These are phyloP conservation scores for Murina feae DNA, from an alignment of 2,113 vertebrate genomes.

Conservation along the genomic window DNA sequence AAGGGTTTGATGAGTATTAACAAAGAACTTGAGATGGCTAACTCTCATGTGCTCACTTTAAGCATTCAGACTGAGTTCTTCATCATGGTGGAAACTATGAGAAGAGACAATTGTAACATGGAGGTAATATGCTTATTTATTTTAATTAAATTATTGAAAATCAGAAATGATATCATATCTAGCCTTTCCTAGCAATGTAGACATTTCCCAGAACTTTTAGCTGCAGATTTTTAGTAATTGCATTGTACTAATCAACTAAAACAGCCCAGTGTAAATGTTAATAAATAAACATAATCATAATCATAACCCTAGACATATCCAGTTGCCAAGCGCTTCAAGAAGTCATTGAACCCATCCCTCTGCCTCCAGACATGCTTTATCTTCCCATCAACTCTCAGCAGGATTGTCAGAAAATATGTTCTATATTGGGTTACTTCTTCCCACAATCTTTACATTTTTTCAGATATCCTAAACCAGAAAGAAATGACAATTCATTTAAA, in stretches of 20 bases:
- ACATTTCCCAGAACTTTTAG: constrained; percentile 73
- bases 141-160: constrained; percentile 74
- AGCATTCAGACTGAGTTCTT: constrained; percentile 52
- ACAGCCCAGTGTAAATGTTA: constrained; percentile 70
- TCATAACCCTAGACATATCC: constrained; percentile 55
- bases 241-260: constrained; percentile 77
- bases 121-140: constrained; percentile 70
- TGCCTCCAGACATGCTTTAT: neutral
- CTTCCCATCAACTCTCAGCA: constrained; percentile 3
- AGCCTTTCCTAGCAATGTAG: constrained; percentile 70
- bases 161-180: constrained; percentile 76
- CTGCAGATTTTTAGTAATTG: constrained; percentile 75
- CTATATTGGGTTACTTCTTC: neutral
- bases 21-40: constrained; percentile 1
- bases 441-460: neutral
- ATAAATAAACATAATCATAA: constrained; percentile 72
- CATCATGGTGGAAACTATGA: constrained; percentile 38
- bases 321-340: constrained; percentile 51
- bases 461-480: neutral
- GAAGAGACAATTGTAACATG: constrained; percentile 36
- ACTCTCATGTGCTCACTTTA: neutral
- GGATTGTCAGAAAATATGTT: neutral
- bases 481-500: neutral
- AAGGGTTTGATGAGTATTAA: neutral
- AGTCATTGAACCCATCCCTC: constrained; percentile 5